These are phyloP conservation scores for Chiloscyllium punctatum DNA, from an alignment of 2,797 vertebrate species.

Conservation along the genomic window DNA sequence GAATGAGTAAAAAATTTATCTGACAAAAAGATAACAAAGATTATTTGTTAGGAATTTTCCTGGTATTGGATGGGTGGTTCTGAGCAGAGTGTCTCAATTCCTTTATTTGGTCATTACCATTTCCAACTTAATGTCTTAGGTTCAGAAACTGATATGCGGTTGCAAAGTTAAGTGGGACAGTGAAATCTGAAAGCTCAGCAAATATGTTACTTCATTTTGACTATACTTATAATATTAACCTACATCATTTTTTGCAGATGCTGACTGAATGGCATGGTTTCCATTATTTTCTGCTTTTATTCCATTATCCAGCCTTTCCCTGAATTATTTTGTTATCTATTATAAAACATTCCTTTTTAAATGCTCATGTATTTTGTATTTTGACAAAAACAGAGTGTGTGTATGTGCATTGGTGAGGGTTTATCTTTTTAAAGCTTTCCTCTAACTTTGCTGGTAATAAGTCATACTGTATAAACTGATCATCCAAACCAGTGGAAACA, in stretches of 20 bases:
- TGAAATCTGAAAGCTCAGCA: neutral
- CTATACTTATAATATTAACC: neutral
- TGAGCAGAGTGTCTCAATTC: neutral
- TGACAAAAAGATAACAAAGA: neutral
- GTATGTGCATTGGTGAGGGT: neutral
- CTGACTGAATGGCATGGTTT: neutral
- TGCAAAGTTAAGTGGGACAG: neutral
- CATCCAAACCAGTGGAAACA: neutral
- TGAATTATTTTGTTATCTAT: neutral
- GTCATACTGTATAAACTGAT: neutral
- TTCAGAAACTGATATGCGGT: neutral
- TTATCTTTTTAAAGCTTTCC: neutral
- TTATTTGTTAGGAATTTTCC: neutral
- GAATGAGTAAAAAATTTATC: too few species aligned
- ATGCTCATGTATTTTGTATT: neutral
- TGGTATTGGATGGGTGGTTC: neutral
- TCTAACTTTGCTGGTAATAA: neutral
- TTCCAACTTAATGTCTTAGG: neutral
- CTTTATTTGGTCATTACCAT: neutral
- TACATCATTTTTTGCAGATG: neutral
- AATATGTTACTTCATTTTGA: neutral
- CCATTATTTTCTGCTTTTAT: constrained; percentile 3
- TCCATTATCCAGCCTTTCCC: neutral
- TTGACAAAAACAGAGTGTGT: too few species aligned
- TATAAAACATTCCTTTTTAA: neutral